These are phyloP conservation scores for Drosophila silvestris DNA, from an alignment of 2,888 invertebrate genomes.

Conservation along the genomic window DNA sequence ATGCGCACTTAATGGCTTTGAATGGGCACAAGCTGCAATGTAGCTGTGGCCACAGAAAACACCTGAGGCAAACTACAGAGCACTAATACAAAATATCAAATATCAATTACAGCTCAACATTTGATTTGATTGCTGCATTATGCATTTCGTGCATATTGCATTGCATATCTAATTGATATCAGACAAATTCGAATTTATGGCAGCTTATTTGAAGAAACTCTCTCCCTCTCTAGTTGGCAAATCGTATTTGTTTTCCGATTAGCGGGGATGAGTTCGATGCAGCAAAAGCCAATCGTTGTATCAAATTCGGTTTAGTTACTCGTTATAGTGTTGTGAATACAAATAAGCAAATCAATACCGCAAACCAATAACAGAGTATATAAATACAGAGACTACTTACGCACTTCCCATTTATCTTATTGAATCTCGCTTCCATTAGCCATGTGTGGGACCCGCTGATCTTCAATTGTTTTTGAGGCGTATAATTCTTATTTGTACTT, in stretches of 20 bases:
- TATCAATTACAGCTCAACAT: slow-evolving; percentile 53
- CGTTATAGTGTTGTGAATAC: background rate
- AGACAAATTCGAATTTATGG: slow-evolving; percentile 39
- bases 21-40: background rate
- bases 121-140: slow-evolving; percentile 54
- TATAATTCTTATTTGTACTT: background rate
- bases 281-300: background rate
- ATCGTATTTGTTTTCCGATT: background rate
- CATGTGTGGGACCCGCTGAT: background rate
- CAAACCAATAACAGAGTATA: background rate
- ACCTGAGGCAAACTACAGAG: slow-evolving; percentile 11
- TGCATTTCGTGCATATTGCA: slow-evolving; percentile 39
- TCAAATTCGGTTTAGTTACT: background rate
- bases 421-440: background rate
- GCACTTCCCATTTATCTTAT: background rate
- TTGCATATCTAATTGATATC: slow-evolving; percentile 34
- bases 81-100: slow-evolving; percentile 39
- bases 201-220: slow-evolving; percentile 23
- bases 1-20: slow-evolving; percentile 51
- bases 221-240: background rate
- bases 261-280: background rate
- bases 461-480: background rate
- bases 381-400: background rate
- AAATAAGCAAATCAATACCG: background rate
- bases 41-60: slow-evolving; percentile 20